A percentile compares a stretch with the other conserved stretches of the same genome.
phyloP scores from a whole-genome alignment of 2,797 vertebrate genomes.

The Prionace glauca region DNA sequence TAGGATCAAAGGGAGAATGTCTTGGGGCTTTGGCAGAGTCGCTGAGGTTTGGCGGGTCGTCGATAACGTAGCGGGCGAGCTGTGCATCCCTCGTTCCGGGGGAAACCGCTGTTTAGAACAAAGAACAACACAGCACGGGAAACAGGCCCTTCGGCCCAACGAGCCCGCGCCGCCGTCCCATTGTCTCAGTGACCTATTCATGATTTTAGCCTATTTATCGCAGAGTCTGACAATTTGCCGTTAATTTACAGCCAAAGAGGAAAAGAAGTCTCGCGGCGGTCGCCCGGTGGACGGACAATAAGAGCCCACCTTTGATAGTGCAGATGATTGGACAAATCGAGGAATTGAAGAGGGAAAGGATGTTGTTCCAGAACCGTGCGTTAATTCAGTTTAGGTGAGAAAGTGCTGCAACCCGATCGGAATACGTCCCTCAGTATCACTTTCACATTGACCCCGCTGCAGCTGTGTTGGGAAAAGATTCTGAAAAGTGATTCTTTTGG shows the following conservation, averaged over 20 bases:
- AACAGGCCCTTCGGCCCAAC: too few relatives aligned
- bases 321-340: conserved; percentile 66
- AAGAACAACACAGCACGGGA: too few relatives aligned
- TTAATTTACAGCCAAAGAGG: conserved; percentile 57
- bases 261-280: conserved; percentile 57
- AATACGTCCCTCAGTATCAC: neutral
- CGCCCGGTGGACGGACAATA: conserved; percentile 52
- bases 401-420: neutral
- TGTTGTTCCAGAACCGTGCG: conserved; percentile 66
- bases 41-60: neutral
- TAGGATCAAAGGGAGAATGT: neutral
- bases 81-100: neutral
- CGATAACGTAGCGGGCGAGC: neutral
- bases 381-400: conserved; percentile 63
- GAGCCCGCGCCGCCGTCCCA: too few relatives aligned
- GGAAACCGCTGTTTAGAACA: too few relatives aligned
- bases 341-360: conserved; percentile 63
- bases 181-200: too few relatives aligned
- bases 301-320: conserved; percentile 52
- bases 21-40: neutral
- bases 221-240: neutral
- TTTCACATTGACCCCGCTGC: neutral
- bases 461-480: neutral
- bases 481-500: neutral
- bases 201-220: too few relatives aligned